Evolutionary conservation across 2,797 vertebrate species (phyloP), one percentile per base, ranked within the genome.

Genomic region (Etheostoma perlongum): DNA sequence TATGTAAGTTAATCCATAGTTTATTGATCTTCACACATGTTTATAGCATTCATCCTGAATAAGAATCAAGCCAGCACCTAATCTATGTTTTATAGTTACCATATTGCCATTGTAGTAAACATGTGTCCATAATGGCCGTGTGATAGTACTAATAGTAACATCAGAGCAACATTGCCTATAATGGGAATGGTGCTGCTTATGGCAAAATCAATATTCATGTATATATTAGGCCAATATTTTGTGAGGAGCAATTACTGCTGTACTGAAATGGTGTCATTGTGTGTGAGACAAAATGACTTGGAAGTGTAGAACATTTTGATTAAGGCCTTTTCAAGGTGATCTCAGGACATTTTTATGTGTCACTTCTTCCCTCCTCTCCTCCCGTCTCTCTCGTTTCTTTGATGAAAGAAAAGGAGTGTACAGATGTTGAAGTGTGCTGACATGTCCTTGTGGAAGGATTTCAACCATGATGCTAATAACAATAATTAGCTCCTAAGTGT

Each of bases 391-490:
- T 63, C 6, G 63, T 74, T 79, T 74, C 82, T 88, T 87, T 70
- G 72, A 87, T 80, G 82, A 86, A 73, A 74, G 79, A 72, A 82
- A 82, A 74, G 74, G 87, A 80, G 88, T 86, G 86, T 91, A 81
- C 88, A 91, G 85, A 93, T 92, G 92, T 92, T 92, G 85, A 93
- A 94, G 93, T 90, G 92, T 88, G 92, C 90, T 94, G 94, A 95
- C 93, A 94, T 91, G 95, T 94, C 95, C 95, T 95, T 95, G 94
- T 92, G 84, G 91, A 93, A 90, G 89, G 94, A 96, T 95, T 94
- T 96, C 94, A 95, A 94, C 93, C 94, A 93, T 95, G 94, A 95
- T 94, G 94, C 88, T 95, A 95, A 95, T 95, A 95, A 95, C 94
- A 95, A 95, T 95, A 95, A 95, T 96, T 95, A 95, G 93, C 92